Percentiles rank a stretch among this genome's conserved stretches.
Evolutionary conservation across 2,113 vertebrate genomes (phyloP).

Genomic region (Oryctolagus cuniculus): DNA sequence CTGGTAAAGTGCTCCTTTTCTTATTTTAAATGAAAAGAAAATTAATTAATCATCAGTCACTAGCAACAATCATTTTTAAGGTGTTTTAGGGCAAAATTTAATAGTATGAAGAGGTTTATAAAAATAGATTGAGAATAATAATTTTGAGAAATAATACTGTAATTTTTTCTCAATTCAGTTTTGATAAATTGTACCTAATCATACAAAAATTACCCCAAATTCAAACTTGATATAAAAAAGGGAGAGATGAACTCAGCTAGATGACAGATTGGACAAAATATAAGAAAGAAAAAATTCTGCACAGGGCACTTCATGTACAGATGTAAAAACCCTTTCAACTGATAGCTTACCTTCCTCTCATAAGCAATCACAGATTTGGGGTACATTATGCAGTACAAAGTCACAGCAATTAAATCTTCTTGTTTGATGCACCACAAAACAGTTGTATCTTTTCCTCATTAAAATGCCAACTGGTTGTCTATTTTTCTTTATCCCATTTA

Average conservation of each 20-base stretch:
- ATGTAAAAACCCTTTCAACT: constrained; percentile 84
- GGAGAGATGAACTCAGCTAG: constrained; percentile 88
- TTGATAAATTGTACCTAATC: constrained; percentile 90
- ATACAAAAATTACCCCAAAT: constrained; percentile 91
- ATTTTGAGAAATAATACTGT: constrained; percentile 58
- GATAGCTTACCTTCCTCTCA: constrained; percentile 84
- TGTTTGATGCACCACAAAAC: constrained; percentile 83
- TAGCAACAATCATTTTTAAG: constrained; percentile 83
- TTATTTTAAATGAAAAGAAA: no score
- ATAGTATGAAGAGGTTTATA: constrained; percentile 89
- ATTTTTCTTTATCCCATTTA: constrained; percentile 86
- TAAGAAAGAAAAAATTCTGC: constrained; percentile 87
- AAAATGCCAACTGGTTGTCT: constrained; percentile 81
- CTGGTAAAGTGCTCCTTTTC: no score
- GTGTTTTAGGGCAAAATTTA: constrained; percentile 88
- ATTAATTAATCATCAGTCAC: no score
- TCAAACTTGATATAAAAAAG: constrained; percentile 90
- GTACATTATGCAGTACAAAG: constrained; percentile 86
- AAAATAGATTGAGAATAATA: constrained; percentile 90
- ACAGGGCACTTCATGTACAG: constrained; percentile 88
- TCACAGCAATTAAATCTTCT: constrained; percentile 86
- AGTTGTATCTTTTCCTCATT: constrained; percentile 81
- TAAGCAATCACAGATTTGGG: constrained; percentile 85
- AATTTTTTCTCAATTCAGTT: constrained; percentile 86
- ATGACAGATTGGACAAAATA: constrained; percentile 88